Evolutionary conservation across 1,140 invertebrate species (phyloP), one percentile per base, ranked within the genome.

Genomic region (Drosophila nannoptera): DNA sequence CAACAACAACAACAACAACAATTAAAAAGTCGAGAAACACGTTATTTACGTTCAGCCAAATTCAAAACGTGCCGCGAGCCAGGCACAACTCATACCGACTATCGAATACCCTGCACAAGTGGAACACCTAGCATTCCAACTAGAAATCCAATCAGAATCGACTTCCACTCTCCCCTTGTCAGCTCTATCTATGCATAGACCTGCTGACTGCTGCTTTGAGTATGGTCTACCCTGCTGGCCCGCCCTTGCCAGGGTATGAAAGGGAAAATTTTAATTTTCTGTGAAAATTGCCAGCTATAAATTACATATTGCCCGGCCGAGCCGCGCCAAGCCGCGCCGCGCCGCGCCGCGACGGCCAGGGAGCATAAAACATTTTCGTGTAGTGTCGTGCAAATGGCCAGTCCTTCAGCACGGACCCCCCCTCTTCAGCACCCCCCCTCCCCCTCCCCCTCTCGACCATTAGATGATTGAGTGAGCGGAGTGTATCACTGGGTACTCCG

Each of bases 261-360:
- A 45, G 42, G 40, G 55, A 31, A 60, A 72, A 68, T 72, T 75
- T 75, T 75, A 72, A 75, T 72, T 75, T 75, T 75, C 73, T 72
- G 73, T 71, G 63, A 72, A 75, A 75, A 75, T 72, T 72, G 73
- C 64, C 42, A 59, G 73, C 69, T 68, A 75, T 75, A 75, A 75
- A 75, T 75, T 75, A 75, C 73, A 75, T 72, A 75, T 72, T 67
- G 73, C 59, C 52, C 58, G 29, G 50, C 61, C 52, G 14, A 59
- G 55, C 36, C 11, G 62, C 55, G 50, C n/a, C n/a, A n/a, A n/a
- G n/a, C n/a, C n/a, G n/a, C n/a, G n/a, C n/a, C n/a, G n/a, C n/a
- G n/a, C n/a, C 52, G 14, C 66, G 55, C 36, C 11, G 62, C 55
- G 50, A 61, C 52, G 46, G 33, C 8, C 69, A 48, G 59, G 48